Percentiles rank a stretch among this genome's conserved stretches.
phyloP scores from a whole-genome alignment of 2,113 vertebrate species.

The Cyprinus carpio region DNA sequence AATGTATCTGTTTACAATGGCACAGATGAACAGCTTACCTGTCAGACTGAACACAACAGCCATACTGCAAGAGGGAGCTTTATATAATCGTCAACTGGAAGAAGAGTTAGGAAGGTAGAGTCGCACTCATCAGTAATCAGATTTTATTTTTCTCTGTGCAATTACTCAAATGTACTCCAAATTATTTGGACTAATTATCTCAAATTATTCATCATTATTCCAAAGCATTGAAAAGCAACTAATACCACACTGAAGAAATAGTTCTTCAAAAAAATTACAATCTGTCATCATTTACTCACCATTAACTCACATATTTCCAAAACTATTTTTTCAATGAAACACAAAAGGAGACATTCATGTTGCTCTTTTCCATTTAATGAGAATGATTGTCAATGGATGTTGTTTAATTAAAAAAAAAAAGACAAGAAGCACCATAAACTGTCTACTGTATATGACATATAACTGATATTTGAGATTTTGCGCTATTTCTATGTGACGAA shows the following conservation, averaged over 20 bases:
- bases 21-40: slow-evolving; percentile 74
- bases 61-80: slow-evolving; percentile 83
- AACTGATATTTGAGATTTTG: neutral
- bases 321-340: neutral
- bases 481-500: neutral
- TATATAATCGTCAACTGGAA: slow-evolving; percentile 80
- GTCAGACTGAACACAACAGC: slow-evolving; percentile 87
- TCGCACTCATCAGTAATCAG: neutral
- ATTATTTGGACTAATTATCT: neutral
- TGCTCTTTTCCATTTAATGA: neutral
- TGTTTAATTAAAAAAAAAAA: neutral
- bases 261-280: neutral
- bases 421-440: neutral
- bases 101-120: slow-evolving; percentile 83
- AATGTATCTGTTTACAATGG: slow-evolving; percentile 18
- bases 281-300: neutral
- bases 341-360: neutral
- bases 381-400: neutral
- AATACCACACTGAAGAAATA: neutral
- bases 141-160: neutral
- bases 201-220: neutral
- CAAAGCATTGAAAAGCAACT: neutral
- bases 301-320: neutral
- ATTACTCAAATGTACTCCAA: neutral
- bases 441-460: neutral